Percentiles rank a stretch among this genome's conserved stretches.
phyloP scores from a whole-genome alignment of 1,140 invertebrate species.

The Drosophila melanica region DNA sequence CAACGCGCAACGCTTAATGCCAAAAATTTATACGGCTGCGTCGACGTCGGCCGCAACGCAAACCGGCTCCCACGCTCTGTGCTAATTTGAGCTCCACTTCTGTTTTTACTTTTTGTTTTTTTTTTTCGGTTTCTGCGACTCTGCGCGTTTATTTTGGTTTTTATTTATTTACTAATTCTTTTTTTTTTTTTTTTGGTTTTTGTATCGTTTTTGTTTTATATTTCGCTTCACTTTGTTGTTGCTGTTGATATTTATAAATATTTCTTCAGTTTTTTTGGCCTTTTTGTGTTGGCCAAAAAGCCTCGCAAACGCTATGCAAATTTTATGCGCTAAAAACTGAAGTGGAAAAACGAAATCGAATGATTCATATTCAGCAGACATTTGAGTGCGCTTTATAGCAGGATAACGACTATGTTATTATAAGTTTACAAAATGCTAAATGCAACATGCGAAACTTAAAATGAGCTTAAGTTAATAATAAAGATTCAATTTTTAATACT shows the following conservation, averaged over 20 bases:
- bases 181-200: slow-evolving; percentile 8
- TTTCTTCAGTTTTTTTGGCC: slow-evolving; percentile 60
- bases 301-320: slow-evolving; percentile 65
- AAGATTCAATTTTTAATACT: no score
- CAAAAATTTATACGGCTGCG: slow-evolving; percentile 14
- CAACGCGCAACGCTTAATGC: slow-evolving; percentile 34
- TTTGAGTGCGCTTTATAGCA: not conserved
- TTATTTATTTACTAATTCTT: slow-evolving; percentile 44
- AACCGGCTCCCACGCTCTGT: slow-evolving; percentile 80
- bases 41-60: slow-evolving; percentile 27
- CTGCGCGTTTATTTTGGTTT: slow-evolving; percentile 38
- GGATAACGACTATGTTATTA: no score
- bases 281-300: slow-evolving; percentile 41
- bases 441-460: no score
- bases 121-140: slow-evolving; percentile 19
- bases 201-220: not conserved
- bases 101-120: slow-evolving; percentile 39
- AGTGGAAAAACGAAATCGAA: slow-evolving; percentile 43
- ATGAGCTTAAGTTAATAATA: no score
- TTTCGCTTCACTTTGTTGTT: slow-evolving; percentile 12
- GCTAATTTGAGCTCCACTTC: slow-evolving; percentile 80
- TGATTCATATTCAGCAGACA: slow-evolving; percentile 7
- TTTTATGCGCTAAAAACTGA: slow-evolving; percentile 55
- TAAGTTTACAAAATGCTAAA: no score
- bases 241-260: slow-evolving; percentile 72